Conservation (phyloP, 2,797 vertebrate genomes). For the Pteropus rufus region DNA sequence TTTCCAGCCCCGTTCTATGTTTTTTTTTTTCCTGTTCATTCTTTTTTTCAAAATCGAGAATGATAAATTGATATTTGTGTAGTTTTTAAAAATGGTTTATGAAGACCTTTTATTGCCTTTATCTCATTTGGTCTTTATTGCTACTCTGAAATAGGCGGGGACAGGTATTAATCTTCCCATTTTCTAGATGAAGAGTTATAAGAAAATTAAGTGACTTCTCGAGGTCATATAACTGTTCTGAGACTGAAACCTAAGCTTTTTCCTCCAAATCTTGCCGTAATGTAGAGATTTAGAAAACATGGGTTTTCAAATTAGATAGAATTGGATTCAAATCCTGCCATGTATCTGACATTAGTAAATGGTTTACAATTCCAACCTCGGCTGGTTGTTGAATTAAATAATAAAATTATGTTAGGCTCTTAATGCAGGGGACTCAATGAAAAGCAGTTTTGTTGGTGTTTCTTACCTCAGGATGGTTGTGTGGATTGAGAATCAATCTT, state of each 20-base stretch:
- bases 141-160: background rate
- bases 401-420: constrained; percentile 3
- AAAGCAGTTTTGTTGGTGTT: background rate
- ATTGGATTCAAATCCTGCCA: background rate
- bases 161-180: background rate
- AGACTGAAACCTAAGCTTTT: background rate
- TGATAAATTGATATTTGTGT: background rate
- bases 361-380: background rate
- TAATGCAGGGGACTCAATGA: background rate
- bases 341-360: background rate
- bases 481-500: background rate
- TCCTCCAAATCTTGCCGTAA: background rate
- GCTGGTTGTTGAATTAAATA: background rate
- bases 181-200: background rate
- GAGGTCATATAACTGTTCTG: background rate
- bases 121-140: background rate
- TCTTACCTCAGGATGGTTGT: background rate
- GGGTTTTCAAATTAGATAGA: background rate
- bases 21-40: background rate
- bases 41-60: background rate
- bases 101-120: constrained; percentile 16
- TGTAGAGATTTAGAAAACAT: background rate
- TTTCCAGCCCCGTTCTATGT: background rate
- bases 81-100: background rate
- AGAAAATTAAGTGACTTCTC: constrained; percentile 17